Evolutionary conservation across 2,888 invertebrate species (phyloP).

Genomic region (Melipona bicolor): DNA sequence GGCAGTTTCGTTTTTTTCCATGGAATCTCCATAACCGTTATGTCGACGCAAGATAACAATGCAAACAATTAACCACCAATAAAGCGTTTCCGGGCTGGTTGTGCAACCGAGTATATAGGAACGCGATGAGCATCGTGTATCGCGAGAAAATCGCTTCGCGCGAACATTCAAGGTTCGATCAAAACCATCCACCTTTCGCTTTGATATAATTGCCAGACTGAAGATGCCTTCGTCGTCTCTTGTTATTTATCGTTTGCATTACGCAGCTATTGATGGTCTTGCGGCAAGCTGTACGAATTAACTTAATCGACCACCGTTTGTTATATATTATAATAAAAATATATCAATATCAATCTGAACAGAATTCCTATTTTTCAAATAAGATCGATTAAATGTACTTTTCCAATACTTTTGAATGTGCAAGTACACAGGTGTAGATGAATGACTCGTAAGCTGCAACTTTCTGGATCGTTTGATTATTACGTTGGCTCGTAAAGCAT

Average conservation of each 20-base stretch:
- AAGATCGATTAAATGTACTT: not conserved
- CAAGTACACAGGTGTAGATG: not conserved
- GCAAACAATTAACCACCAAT: slow-evolving; percentile 67
- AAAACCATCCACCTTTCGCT: slow-evolving; percentile 65
- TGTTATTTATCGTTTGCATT: slow-evolving; percentile 14
- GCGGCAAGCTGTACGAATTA: slow-evolving; percentile 15
- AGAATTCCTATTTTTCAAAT: not conserved
- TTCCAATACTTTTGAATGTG: not conserved
- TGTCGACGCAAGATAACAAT: slow-evolving; percentile 60
- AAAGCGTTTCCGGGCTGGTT: slow-evolving; percentile 67
- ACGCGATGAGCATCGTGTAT: slow-evolving; percentile 39
- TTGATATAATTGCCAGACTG: slow-evolving; percentile 60
- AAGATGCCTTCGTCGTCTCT: slow-evolving; percentile 32
- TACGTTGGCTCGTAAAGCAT: slow-evolving; percentile 34
- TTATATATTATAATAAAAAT: not conserved
- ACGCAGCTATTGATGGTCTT: slow-evolving; percentile 24
- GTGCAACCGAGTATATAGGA: slow-evolving; percentile 49
- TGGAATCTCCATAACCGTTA: slow-evolving; percentile 61
- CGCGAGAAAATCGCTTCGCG: slow-evolving; percentile 57
- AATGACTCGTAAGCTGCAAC: slow-evolving; percentile 1
- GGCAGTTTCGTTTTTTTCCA: slow-evolving; percentile 48
- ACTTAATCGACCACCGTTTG: slow-evolving; percentile 7
- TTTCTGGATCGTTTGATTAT: slow-evolving; percentile 36
- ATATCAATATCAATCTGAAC: not conserved
- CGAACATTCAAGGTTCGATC: slow-evolving; percentile 63